These are phyloP conservation scores for Sorex araneus DNA, from an alignment of 2,113 vertebrate genomes.

Conservation along the genomic window DNA sequence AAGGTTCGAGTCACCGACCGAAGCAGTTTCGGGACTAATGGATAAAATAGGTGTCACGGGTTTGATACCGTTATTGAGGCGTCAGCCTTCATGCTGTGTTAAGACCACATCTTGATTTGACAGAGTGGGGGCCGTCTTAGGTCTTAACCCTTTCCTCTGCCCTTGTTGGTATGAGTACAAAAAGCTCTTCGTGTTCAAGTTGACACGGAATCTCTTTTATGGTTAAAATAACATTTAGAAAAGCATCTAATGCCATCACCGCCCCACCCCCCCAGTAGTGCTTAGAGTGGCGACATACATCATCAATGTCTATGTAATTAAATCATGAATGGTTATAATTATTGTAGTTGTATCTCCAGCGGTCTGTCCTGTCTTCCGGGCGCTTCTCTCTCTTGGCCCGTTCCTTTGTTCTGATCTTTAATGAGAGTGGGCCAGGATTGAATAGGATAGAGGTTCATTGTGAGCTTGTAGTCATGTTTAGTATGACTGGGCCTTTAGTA, in stretches of 20 bases:
- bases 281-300: neutral
- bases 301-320: neutral
- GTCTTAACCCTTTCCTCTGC: conserved; percentile 56
- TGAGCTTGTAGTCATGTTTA: conserved; percentile 27
- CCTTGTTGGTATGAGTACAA: conserved; percentile 15
- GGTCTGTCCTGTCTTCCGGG: neutral
- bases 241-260: no score
- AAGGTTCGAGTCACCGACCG: neutral
- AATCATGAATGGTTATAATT: no score
- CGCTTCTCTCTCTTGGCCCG: neutral
- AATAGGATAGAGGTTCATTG: neutral
- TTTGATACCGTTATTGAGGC: conserved; percentile 16
- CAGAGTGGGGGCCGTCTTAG: neutral
- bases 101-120: neutral
- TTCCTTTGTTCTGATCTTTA: neutral
- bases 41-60: neutral
- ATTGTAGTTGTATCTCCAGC: neutral
- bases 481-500: neutral
- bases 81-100: conserved; percentile 64
- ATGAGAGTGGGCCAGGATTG: neutral
- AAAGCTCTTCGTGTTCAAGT: neutral
- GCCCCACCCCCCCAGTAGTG: no score
- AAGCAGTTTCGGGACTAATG: neutral
- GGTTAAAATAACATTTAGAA: neutral
- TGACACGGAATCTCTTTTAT: conserved; percentile 53